Base-by-base conservation (phyloP, 1,140 invertebrate species). In the Drosophila subobscura region DNA sequence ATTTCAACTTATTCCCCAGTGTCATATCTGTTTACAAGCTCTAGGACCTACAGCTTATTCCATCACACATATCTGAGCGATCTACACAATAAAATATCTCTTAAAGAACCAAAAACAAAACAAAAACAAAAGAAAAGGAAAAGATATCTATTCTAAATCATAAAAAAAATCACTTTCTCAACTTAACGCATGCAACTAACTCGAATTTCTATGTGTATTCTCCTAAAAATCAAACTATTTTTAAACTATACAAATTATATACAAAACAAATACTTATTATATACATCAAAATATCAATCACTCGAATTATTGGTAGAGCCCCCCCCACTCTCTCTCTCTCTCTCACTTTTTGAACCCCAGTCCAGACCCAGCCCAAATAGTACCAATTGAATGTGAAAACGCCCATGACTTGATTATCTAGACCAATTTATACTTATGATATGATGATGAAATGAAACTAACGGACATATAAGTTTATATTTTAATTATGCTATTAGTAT, bases 191-290 rank as follows among this genome's bases (percentile, higher is more conserved):
- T 85, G 81, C 70, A 85, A 85, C 81, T 75, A 86, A 75, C 77
- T 86, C 81, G 81, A 85, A 85, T 86, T 86, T 85, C 83, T 74
- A 51, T 81, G 52, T 86, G 52, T 86, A 80, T 74, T 86, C 72
- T 85, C 77, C 73, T 70, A 37, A 54, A 73, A 53, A 77, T 14
- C 61, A 77, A 61, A 54, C 55, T 72, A 74, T 73, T 74, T 73
- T 74, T 58, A 74, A 74, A 53, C 52, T 74, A 65, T 50, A 74
- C 33, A 37, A 37, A 12, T 37, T 73, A 49, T 58, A 63, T 56
- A 64, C 51, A 22, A 57, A 8, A 33, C 10, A 3, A 20, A 61
- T 49, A 72, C 0, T 20, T 1, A 0, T 33, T 65, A 49, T 58
- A 63, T 56, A 64, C 65, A 27, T 50, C 33, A 37, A 37, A 29